Conservation (phyloP, 92 coral and sea anemone species). For the Parazoanthus atlanticus region DNA sequence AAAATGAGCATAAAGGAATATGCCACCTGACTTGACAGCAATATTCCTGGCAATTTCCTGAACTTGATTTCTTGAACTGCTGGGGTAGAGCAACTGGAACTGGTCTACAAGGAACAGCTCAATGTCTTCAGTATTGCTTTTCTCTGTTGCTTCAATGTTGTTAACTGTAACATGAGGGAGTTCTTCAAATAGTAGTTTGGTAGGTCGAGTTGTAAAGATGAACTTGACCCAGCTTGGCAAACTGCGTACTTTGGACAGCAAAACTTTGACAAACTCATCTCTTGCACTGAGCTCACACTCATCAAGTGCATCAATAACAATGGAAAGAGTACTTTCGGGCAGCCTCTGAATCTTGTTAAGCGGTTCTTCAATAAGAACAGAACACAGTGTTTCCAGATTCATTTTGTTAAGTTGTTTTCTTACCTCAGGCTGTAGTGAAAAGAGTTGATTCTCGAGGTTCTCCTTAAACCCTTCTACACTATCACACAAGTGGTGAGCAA, state of each 20-base stretch:
- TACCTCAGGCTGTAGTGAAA: neutral
- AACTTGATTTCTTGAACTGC: neutral
- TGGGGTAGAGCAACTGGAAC: constrained; percentile 10
- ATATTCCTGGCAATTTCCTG: constrained; percentile 23
- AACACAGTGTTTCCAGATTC: constrained; percentile 52
- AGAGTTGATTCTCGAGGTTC: constrained; percentile 24
- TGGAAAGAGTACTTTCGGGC: constrained; percentile 21
- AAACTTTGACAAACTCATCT: constrained; percentile 43
- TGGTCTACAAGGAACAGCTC: constrained; percentile 27
- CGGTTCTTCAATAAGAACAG: constrained; percentile 62
- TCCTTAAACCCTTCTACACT: constrained; percentile 52
- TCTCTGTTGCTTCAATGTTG: constrained; percentile 29
- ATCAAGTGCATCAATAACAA: constrained; percentile 65
- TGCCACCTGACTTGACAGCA: constrained; percentile 56
- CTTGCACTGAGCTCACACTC: constrained; percentile 57
- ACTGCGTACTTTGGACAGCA: constrained; percentile 44
- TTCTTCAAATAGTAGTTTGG: neutral
- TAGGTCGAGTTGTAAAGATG: constrained; percentile 58
- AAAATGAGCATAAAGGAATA: constrained; percentile 63
- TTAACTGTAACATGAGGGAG: constrained; percentile 42
- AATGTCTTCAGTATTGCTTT: constrained; percentile 51
- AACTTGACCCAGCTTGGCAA: constrained; percentile 65
- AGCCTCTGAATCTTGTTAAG: constrained; percentile 48
- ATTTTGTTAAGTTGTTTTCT: constrained; percentile 30
- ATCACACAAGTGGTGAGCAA: constrained; percentile 56